Percentiles rank a stretch among this genome's conserved stretches.
These are phyloP conservation scores for Zygogramma bicolorata DNA, from an alignment of 2,888 invertebrate genomes.

Conservation along the genomic window DNA sequence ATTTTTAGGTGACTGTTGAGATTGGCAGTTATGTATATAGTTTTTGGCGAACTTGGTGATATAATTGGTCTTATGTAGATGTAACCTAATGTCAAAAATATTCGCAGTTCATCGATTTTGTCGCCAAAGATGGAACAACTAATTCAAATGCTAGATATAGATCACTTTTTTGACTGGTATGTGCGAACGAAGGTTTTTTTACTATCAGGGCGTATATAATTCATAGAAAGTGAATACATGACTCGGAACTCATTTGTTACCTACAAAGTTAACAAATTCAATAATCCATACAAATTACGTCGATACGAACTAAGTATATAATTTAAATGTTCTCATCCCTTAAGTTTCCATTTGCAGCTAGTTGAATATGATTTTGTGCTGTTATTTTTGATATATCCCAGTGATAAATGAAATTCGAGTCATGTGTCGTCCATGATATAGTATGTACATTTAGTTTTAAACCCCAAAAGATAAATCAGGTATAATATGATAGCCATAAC, in stretches of 20 bases:
- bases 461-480: slow-evolving; percentile 37
- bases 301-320: too few species aligned
- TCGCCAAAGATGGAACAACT: not conserved
- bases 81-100: not conserved
- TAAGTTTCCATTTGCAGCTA: too few species aligned
- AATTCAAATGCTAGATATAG: not conserved
- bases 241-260: not conserved
- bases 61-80: not conserved
- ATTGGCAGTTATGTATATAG: not conserved
- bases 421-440: slow-evolving; percentile 26
- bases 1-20: not conserved
- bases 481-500: slow-evolving; percentile 61
- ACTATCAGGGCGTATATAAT: not conserved
- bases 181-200: not conserved
- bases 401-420: not conserved
- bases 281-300: too few species aligned
- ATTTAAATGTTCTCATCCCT: too few species aligned
- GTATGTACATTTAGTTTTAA: slow-evolving; percentile 27
- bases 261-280: too few species aligned
- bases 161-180: not conserved
- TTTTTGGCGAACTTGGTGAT: not conserved
- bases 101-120: not conserved
- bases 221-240: not conserved
- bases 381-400: not conserved
- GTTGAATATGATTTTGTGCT: not conserved